Base-by-base conservation (phyloP, 2,797 vertebrate genomes). In the Columba guinea region DNA sequence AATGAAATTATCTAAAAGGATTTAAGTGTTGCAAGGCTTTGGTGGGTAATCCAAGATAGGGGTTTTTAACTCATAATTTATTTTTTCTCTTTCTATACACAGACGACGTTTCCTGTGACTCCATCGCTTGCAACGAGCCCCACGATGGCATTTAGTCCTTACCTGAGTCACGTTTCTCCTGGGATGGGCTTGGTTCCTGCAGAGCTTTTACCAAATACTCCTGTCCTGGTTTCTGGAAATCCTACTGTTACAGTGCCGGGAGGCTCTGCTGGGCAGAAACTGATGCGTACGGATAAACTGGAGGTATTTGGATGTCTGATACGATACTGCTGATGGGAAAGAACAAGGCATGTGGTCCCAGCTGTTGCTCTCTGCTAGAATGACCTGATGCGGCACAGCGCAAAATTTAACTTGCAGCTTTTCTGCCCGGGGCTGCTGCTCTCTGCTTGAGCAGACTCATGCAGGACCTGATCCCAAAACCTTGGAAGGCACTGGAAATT, bases 241-340 rank as follows among this genome's bases (percentile, higher is more conserved):
- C 99, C 99, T 64, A 98, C 98, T 41, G 97, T 99, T 89, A 95
- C 98, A 90, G 97, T 99, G 94, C 98, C 98, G 77, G 99, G 99
- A 95, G 98, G 98, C 97, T 98, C 98, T 97, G 97, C 98, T 39
- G 97, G 97, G 84, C 99, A 99, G 97, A 99, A 99, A 97, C 98
- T 98, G 96, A 96, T 98, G 97, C 99, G 99, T 97, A 99, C 99
- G 70, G 99, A 99, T 98, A 99, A 99, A 98, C 98, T 99, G 96
- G 99, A 99, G 99, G 99, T 99, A 99, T 97, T 98, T 97, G 63
- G 58, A 34, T 37, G 2, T 86, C 75, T 89, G 77, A 87, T 92
- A 35, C 2, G 11, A 37, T 96, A 59, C 49, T 91, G 81, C 82
- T 93, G 52, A 68, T 1, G 32, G 77, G 48, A 65, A 41, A 17